Evolutionary conservation across 2,888 invertebrate genomes (phyloP), one percentile per base, ranked within the genome.

Genomic region (Tyria jacobaeae): DNA sequence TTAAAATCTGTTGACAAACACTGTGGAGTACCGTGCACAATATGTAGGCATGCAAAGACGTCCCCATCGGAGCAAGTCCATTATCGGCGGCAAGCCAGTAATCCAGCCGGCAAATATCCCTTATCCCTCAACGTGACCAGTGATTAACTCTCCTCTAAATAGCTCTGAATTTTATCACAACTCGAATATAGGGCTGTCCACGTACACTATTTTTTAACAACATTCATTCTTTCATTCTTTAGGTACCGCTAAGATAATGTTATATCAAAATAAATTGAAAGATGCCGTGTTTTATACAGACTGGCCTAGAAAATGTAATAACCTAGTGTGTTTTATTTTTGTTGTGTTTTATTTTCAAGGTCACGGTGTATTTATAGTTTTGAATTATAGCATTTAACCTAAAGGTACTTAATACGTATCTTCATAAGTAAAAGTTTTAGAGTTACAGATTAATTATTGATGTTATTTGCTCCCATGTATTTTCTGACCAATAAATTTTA

Each of bases 21-120:
- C 82, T 79, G 71, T 63, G 27, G 56, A 56, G 49, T n/a, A 17
- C 17, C 61, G 54, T 55, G 41, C 9, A 57, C 24, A 50, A 57
- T 57, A 57, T 35, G 59, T 52, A 59, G 44, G 55, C 57, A 64
- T 57, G 67, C 61, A n/a, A 54, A 55, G 48, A 56, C 64, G 67
- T 62, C 72, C 66, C 52, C 54, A 25, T 31, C 41, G 56, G 62
- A 56, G 63, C 69, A 60, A 65, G 76, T 73, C 80, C 81, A 84
- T 85, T 86, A 83, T 71, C 79, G 75, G 71, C 78, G 75, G 74
- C 73, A 80, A 69, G 60, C 75, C 77, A 73, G 73, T 84, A 86
- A 89, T 88, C 86, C 85, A 72, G 62, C 78, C 82, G 75, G 78
- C 81, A 84, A 87, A 85, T 81, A 83, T 77, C 79, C 78, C 75